Evolutionary conservation across 2,888 invertebrate species (phyloP).

Genomic region (Calameuta filiformis): DNA sequence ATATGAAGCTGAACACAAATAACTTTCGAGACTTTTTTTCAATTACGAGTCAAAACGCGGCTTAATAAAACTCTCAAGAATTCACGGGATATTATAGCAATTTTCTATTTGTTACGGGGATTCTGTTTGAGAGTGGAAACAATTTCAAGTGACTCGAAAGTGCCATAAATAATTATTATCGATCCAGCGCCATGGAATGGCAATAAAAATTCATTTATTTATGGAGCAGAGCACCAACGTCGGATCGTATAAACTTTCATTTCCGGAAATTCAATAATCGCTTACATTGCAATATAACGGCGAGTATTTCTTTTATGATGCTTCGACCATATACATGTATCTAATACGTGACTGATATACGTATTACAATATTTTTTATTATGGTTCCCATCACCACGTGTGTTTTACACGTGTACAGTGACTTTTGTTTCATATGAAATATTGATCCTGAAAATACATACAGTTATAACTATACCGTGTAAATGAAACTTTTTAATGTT

Average conservation of each 20-base stretch:
- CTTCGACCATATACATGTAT: background rate
- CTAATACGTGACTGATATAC: background rate
- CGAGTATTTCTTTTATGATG: conserved; percentile 34
- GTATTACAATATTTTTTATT: background rate
- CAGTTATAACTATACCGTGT: background rate
- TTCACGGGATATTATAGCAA: background rate
- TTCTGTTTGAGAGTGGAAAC: background rate
- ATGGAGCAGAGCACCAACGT: conserved; percentile 13
- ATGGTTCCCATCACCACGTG: background rate
- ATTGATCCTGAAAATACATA: background rate
- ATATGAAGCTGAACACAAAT: background rate
- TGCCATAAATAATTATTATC: background rate
- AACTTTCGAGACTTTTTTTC: background rate
- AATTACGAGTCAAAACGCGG: background rate
- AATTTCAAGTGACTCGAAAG: background rate
- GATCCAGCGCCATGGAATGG: background rate
- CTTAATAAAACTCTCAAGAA: background rate
- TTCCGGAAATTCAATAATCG: conserved; percentile 46
- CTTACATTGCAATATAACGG: conserved; percentile 41
- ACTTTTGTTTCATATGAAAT: background rate
- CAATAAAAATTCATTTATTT: conserved; percentile 5
- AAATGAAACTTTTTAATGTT: background rate
- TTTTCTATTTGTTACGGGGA: background rate
- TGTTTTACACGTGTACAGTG: background rate
- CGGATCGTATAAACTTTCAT: conserved; percentile 41